Evolutionary conservation across 2,113 vertebrate genomes (phyloP).

Genomic region (Oxyura jamaicensis): DNA sequence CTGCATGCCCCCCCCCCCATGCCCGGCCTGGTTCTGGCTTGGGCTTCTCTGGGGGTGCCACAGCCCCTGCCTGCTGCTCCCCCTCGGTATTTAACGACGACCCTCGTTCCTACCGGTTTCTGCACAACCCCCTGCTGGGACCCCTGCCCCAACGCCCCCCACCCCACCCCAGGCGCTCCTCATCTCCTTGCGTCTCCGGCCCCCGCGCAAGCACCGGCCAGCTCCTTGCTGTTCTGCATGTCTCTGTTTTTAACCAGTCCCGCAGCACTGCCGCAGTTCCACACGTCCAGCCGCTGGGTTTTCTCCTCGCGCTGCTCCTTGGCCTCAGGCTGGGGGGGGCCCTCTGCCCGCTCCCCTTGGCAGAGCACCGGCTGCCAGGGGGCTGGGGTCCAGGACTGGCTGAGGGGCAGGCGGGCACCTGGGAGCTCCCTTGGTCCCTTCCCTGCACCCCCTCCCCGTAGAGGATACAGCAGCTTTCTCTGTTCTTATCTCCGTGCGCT

Average conservation of each 20-base stretch:
- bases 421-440: not conserved
- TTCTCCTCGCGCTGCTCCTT: not conserved
- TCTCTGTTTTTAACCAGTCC: conserved; percentile 29
- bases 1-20: not conserved
- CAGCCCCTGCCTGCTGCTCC: conserved; percentile 39
- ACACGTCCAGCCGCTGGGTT: not conserved
- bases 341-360: not conserved
- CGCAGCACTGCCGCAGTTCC: not conserved
- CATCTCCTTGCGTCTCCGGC: not conserved
- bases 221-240: conserved; percentile 73
- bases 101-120: conserved; percentile 18
- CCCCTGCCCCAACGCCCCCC: not conserved
- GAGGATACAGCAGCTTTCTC: conserved; percentile 78
- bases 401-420: not conserved
- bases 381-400: not conserved
- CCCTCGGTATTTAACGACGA: conserved; percentile 49
- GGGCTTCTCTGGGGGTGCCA: not conserved
- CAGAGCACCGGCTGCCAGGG: not conserved
- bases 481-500: conserved; percentile 70
- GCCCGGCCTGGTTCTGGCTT: conserved; percentile 20
- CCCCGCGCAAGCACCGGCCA: conserved; percentile 38
- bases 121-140: conserved; percentile 56
- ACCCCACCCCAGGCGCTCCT: not conserved
- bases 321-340: not conserved
- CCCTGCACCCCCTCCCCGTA: not conserved